phyloP scores from a whole-genome alignment of 2,888 invertebrate species.

The Phoronis australis region DNA sequence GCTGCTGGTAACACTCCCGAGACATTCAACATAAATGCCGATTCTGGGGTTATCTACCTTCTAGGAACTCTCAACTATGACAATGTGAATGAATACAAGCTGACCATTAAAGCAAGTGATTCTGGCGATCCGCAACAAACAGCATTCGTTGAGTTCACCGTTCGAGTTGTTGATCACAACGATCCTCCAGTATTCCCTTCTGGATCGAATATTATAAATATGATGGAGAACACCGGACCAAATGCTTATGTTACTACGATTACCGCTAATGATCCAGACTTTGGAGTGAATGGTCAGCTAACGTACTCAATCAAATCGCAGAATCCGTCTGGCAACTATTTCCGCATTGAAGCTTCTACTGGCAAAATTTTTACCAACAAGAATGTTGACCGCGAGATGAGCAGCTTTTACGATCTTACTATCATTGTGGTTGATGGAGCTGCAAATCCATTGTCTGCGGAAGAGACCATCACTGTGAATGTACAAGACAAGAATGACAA shows the following conservation, averaged over 20 bases:
- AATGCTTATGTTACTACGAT: conserved; percentile 77
- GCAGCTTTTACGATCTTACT: conserved; percentile 81
- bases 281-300: conserved; percentile 76
- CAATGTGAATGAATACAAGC: conserved; percentile 69
- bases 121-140: conserved; percentile 59
- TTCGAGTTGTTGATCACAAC: conserved; percentile 85
- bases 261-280: conserved; percentile 85
- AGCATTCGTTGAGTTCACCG: conserved; percentile 68
- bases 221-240: conserved; percentile 77
- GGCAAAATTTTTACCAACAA: conserved; percentile 83
- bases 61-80: conserved; percentile 93
- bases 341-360: conserved; percentile 68
- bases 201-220: conserved; percentile 79
- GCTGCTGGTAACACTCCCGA: conserved; percentile 68
- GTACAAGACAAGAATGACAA: conserved; percentile 89
- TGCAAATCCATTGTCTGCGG: conserved; percentile 74
- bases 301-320: conserved; percentile 76
- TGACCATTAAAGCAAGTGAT: conserved; percentile 78
- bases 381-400: conserved; percentile 83
- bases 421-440: conserved; percentile 89
- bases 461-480: conserved; percentile 80
- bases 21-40: conserved; percentile 59
- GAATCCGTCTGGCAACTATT: conserved; percentile 80
- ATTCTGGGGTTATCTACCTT: conserved; percentile 85
- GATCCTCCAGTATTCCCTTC: conserved; percentile 88